phyloP scores from a whole-genome alignment of 2,888 invertebrate species.

The Rhagonycha lutea region DNA sequence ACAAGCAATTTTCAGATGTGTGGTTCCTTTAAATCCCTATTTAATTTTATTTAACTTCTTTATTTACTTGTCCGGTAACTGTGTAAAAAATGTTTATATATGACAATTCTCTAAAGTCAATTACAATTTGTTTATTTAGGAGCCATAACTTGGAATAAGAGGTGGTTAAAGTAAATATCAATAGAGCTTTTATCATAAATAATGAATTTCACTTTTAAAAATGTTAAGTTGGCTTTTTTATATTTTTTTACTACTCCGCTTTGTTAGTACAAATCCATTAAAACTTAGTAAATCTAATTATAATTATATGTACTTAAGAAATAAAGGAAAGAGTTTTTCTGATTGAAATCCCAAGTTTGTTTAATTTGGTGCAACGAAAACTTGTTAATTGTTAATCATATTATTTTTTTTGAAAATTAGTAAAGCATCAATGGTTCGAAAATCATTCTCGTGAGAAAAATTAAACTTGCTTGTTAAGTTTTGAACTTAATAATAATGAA shows the following conservation, averaged over 20 bases:
- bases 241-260: neutral
- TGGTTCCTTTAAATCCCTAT: neutral
- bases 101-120: neutral
- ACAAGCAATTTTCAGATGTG: neutral
- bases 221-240: neutral
- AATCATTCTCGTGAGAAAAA: neutral
- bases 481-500: neutral
- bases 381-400: neutral
- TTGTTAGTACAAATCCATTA: neutral
- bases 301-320: neutral
- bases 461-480: neutral
- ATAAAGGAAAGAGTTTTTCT: neutral
- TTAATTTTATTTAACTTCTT: neutral
- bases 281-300: neutral
- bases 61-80: neutral
- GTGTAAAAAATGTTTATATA: neutral
- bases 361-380: neutral
- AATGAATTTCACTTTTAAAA: neutral
- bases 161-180: neutral
- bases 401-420: neutral
- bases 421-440: neutral
- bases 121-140: conserved; percentile 2
- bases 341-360: neutral
- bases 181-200: neutral
- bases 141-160: neutral